Base-by-base conservation (phyloP, 2,113 vertebrate genomes). In the Petrocephalus microphthalmus region DNA sequence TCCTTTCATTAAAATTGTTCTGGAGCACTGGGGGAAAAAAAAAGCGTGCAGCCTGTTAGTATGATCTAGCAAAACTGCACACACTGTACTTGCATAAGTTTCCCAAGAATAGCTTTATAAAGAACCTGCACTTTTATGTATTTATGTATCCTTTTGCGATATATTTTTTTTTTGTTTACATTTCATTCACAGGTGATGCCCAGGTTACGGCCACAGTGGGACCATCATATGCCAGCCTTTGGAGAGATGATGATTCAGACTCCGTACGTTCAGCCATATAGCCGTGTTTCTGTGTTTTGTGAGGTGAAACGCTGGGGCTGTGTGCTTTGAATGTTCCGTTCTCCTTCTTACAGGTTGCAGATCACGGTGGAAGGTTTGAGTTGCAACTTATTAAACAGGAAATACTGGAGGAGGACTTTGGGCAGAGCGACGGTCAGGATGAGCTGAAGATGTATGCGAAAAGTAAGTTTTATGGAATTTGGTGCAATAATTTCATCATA, bases 321-420 rank as follows among this genome's bases (percentile, higher is more conserved):
- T 42, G 4, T 84, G 37, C 19, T 17, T 17, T 67, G 52, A 87
- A 20, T 37, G 5, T 5, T 29, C 5, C 29, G 0, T 13, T 51
- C 25, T 64, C 33, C 67, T 19, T 29, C 10, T 86, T 54, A 13
- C 85, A 83, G 85, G 45, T 53, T 60, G 7, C 81, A 49, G 22
- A 56, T 20, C 25, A 87, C 1, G 67, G 42, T 8, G 22, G 45
- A 52, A 29, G 49, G 10, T 67, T 74, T 71, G 60, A 51, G 47
- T 56, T 53, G 33, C 67, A 86, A n/a, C 42, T 71, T 20, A 87
- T 89, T 15, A 89, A 89, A 82, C 52, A 89, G 17, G 88, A 89
- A 60, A 47, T 42, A 37, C 11, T 33, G 3, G 85, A 89, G 5
- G 85, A 88, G 33, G 88, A 88, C 37, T 19, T 85, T 54, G 88